These are phyloP conservation scores for Procambarus virginalis DNA, from an alignment of 1,140 invertebrate genomes.

Conservation along the genomic window DNA sequence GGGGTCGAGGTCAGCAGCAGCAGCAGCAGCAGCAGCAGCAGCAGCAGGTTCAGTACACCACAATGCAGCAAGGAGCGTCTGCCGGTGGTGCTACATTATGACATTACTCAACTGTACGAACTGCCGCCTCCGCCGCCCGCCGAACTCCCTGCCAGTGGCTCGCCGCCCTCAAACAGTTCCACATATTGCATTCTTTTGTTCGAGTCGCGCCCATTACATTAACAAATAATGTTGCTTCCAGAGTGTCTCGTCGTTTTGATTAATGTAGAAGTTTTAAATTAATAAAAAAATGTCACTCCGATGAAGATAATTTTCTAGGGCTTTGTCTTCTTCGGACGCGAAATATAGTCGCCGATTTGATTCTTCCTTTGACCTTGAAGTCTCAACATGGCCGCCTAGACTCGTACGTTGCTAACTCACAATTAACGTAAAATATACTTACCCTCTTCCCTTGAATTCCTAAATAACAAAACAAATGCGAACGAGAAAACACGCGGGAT, in stretches of 20 bases:
- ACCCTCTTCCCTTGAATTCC: background rate
- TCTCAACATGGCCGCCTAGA: constrained; percentile 53
- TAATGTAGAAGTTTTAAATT: background rate
- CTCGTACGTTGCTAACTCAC: constrained; percentile 34
- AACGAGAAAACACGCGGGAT: background rate
- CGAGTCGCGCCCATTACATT: background rate
- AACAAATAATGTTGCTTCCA: background rate
- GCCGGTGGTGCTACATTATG: constrained; percentile 45
- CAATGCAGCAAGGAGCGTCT: constrained; percentile 1
- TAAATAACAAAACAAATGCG: background rate
- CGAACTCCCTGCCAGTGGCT: background rate
- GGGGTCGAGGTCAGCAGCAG: background rate
- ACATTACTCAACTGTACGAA: constrained; percentile 59
- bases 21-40: constrained; percentile 23
- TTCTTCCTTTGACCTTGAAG: constrained; percentile 64
- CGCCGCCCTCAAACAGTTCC: background rate
- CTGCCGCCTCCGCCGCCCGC: background rate
- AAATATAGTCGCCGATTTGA: constrained; percentile 66
- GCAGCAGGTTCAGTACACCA: constrained; percentile 44
- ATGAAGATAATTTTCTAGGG: background rate
- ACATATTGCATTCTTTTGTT: background rate
- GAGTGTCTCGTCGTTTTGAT: background rate
- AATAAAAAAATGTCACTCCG: background rate
- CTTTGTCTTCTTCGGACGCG: constrained; percentile 45
- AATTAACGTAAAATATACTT: constrained; percentile 3